A percentile compares a stretch with the other conserved stretches of the same genome.
These are phyloP conservation scores for Patiria pectinifera DNA, from an alignment of 53 echinoderm and acorn worm genomes.

Conservation along the genomic window DNA sequence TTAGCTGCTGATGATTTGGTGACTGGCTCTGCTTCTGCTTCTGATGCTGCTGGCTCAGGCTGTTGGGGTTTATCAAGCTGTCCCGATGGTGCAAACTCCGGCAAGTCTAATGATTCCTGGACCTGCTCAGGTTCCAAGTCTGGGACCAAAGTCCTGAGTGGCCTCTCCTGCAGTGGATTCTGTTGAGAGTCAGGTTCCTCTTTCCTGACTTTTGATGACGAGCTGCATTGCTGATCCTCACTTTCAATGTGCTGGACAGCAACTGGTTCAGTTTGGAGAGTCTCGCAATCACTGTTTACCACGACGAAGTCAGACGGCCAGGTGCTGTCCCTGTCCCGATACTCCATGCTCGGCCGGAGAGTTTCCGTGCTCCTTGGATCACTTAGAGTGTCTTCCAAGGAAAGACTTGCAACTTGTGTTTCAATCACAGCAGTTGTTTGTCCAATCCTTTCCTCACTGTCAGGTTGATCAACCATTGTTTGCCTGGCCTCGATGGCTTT, in stretches of 20 bases:
- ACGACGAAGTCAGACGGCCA: not conserved
- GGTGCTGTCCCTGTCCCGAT: not conserved
- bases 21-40: not conserved
- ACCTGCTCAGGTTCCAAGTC: not conserved
- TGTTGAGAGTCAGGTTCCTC: not conserved
- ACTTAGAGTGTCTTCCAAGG: conserved; percentile 20
- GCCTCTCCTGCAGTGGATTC: not conserved
- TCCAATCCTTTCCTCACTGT: not conserved
- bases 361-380: conserved; percentile 13
- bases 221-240: not conserved
- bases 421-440: conserved; percentile 42
- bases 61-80: conserved; percentile 4
- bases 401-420: not conserved
- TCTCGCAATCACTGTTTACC: not conserved
- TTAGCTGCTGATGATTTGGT: not conserved
- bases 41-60: not conserved
- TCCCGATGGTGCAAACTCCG: conserved; percentile 37
- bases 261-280: not conserved
- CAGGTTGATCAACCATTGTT: not conserved
- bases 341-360: conserved; percentile 3
- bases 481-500: conserved; percentile 44
- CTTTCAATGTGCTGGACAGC: not conserved
- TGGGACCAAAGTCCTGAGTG: not conserved
- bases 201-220: not conserved
- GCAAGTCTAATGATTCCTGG: conserved; percentile 1